Base-by-base conservation (phyloP, 2,797 vertebrate genomes). In the Tenualosa ilisha region DNA sequence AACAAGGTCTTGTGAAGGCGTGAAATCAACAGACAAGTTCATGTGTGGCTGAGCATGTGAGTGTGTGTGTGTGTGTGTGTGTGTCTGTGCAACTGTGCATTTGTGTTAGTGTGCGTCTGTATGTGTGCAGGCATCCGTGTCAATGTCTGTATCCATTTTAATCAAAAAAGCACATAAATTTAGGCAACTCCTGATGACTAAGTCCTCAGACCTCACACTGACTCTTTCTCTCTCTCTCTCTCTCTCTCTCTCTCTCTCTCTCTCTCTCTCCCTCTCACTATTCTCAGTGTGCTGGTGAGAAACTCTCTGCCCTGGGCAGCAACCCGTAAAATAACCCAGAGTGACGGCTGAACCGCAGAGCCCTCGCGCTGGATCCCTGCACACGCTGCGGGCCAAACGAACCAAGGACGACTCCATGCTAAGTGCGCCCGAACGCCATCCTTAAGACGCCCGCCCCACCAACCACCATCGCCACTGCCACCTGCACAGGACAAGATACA, bases 181-280 rank as follows among this genome's bases (percentile, higher is more conserved):
- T 40, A 46, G 72, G 72, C 72, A 79, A 46, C 15, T 46, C 40
- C 7, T 79, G 11, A 79, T 79, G 72, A 46, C 40, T 46, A 79
- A 43, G 72, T 79, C 72, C 72, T 79, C 20, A 40, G 68, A 17
- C 37, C 72, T 22, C 37, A 3, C 72, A 3, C 26, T 72, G 3
- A 17, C 37, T 81, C 84, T 89, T 88, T 91, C 92, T 88, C 88
- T 92, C 93, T 94, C 49, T 31, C 49, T 56, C 24, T 26, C 82
- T 59, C 82, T 22, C 37, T 83, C 56, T 83, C 82, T 82, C 81
- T 82, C 51, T 46, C 82, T 65, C 20, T 63, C 37, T 50, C 72
- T n/a, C 40, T 11, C 72, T 61, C 26, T 26, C 53, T 65, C 54
- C 65, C 46, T 87, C 63, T 83, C 51, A 65, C 24, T 83, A 85